Percentiles rank a stretch among this genome's conserved stretches.
These are phyloP conservation scores for Anadara kagoshimensis DNA, from an alignment of 1,140 invertebrate species.

Conservation along the genomic window DNA sequence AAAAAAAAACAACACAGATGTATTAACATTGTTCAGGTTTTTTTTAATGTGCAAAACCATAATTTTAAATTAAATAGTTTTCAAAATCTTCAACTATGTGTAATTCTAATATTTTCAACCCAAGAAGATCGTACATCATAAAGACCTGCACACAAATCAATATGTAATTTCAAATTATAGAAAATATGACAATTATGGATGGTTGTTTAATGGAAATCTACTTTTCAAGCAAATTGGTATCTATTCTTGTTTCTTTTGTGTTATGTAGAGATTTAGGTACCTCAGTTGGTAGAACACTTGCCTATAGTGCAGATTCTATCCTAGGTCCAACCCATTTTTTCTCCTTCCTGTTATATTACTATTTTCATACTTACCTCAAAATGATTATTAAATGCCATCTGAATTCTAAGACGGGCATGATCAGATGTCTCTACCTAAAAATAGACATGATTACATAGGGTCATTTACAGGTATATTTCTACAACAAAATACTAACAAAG, in stretches of 20 bases:
- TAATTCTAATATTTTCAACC: neutral
- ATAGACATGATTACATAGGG: neutral
- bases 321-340: too few species aligned
- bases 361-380: conserved; percentile 55
- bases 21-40: neutral
- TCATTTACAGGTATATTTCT: neutral
- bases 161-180: too few species aligned
- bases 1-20: conserved; percentile 13
- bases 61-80: neutral
- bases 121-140: neutral
- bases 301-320: too few species aligned
- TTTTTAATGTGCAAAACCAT: neutral
- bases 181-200: too few species aligned
- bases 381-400: conserved; percentile 69
- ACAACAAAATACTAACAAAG: too few species aligned
- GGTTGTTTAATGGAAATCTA: too few species aligned
- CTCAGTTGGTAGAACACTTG: too few species aligned
- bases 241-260: neutral
- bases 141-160: neutral
- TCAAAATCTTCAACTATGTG: neutral
- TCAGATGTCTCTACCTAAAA: conserved; percentile 70
- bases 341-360: too few species aligned
- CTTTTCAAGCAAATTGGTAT: too few species aligned
- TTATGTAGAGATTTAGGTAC: neutral
- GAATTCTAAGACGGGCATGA: conserved; percentile 67